Percentiles rank a stretch among this genome's conserved stretches.
Conservation (phyloP, 2,113 vertebrate genomes). For the Bungarus multicinctus region DNA sequence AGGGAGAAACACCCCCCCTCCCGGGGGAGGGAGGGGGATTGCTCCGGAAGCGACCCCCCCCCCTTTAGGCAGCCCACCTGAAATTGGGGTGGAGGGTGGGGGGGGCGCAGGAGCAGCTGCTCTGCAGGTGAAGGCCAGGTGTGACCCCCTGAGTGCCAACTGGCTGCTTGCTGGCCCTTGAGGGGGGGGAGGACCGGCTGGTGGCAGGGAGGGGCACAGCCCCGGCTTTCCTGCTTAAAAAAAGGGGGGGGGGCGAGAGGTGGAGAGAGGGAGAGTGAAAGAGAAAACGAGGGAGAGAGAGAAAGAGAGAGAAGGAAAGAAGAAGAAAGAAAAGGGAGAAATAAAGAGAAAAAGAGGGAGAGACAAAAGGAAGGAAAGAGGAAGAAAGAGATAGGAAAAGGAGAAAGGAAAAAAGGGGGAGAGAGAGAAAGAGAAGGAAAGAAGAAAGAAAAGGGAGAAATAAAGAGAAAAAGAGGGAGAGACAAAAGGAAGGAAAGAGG, state of each 20-base stretch:
- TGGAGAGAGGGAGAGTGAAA: neutral
- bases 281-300: accelerated
- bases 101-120: neutral
- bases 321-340: accelerated
- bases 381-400: too few relatives aligned
- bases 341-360: too few relatives aligned
- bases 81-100: neutral
- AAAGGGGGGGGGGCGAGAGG: neutral
- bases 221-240: neutral
- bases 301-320: too few relatives aligned
- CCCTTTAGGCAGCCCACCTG: neutral
- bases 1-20: neutral
- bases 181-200: accelerated
- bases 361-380: too few relatives aligned
- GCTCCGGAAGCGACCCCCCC: too few relatives aligned
- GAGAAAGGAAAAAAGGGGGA: too few relatives aligned
- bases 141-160: too few relatives aligned
- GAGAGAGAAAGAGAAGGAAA: too few relatives aligned
- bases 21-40: too few relatives aligned
- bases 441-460: neutral
- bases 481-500: too few relatives aligned
- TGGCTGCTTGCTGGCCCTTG: neutral
- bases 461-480: neutral
- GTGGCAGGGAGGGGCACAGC: neutral
- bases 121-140: neutral